Evolutionary conservation across 2,113 vertebrate genomes (phyloP).

Genomic region (Naja naja): DNA sequence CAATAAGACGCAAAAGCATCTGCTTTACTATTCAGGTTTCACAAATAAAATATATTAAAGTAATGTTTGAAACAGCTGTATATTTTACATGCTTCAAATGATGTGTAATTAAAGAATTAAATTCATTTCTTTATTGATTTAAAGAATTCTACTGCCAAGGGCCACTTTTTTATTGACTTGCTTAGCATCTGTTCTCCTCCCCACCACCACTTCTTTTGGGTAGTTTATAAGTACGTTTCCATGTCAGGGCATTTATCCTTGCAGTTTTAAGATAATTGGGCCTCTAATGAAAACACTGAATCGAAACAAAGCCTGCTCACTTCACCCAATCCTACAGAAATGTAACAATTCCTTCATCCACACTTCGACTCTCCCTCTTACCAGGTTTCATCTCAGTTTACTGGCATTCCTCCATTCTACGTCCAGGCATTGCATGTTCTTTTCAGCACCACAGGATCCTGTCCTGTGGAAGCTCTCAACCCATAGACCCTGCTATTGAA

Average conservation of each 20-base stretch:
- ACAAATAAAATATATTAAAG: conserved; percentile 9
- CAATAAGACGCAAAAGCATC: conserved; percentile 17
- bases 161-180: background rate
- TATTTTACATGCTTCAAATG: background rate
- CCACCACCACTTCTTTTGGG: background rate
- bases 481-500: background rate
- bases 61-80: background rate
- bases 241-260: background rate
- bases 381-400: background rate
- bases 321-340: background rate
- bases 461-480: background rate
- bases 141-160: background rate
- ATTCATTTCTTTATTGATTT: background rate
- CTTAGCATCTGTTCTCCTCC: background rate
- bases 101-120: background rate
- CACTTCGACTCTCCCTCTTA: background rate
- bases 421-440: background rate
- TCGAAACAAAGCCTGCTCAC: background rate
- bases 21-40: conserved; percentile 3
- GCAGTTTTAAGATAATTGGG: background rate
- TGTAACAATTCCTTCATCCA: background rate
- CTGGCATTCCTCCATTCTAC: background rate
- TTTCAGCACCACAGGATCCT: background rate
- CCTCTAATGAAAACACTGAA: background rate
- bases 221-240: background rate